These are phyloP conservation scores for Polypedilum vanderplanki DNA, from an alignment of 1,140 invertebrate species.

Conservation along the genomic window DNA sequence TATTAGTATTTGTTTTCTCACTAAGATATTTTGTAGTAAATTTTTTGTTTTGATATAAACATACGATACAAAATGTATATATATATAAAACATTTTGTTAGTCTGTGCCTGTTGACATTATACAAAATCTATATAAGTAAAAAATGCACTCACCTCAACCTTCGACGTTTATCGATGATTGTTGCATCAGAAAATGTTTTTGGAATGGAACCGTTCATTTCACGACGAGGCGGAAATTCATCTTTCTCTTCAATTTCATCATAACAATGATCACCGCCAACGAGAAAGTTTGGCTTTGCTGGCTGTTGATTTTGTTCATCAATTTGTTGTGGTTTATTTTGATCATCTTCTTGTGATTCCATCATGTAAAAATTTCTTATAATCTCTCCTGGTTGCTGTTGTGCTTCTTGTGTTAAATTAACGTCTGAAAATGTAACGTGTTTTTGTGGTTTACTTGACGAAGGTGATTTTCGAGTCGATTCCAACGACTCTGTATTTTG, in stretches of 20 bases:
- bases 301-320: neutral
- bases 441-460: neutral
- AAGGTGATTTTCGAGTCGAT: neutral
- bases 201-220: neutral
- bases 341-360: neutral
- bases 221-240: neutral
- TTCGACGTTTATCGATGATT: neutral
- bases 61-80: neutral
- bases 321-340: neutral
- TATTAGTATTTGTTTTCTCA: neutral
- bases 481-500: neutral
- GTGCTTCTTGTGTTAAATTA: neutral
- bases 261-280: neutral
- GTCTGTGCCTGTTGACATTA: neutral
- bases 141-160: neutral
- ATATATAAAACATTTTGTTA: neutral
- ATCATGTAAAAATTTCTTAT: conserved; percentile 17
- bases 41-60: neutral
- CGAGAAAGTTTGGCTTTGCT: neutral
- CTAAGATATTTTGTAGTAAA: neutral
- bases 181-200: neutral
- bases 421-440: conserved; percentile 14
- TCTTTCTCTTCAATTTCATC: conserved; percentile 15
- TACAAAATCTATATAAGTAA: neutral
- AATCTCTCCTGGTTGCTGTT: neutral